phyloP scores from a whole-genome alignment of 2,888 invertebrate genomes.

The Ptilodon capucinus region DNA sequence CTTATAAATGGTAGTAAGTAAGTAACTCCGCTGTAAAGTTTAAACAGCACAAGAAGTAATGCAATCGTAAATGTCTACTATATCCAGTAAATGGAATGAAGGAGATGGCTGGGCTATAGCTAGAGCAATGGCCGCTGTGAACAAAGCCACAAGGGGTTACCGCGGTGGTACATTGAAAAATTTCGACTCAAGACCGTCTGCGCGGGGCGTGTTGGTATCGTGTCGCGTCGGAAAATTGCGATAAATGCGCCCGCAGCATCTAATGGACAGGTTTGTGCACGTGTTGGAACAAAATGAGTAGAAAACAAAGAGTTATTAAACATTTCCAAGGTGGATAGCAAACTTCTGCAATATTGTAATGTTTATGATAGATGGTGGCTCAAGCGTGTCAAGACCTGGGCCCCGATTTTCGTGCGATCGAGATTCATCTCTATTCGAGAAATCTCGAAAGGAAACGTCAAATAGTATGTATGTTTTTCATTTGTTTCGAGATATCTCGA shows the following conservation, averaged over 20 bases:
- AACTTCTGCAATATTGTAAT: too few species aligned
- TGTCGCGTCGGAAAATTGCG: slow-evolving; percentile 47
- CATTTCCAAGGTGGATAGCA: too few species aligned
- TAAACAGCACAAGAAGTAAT: neutral
- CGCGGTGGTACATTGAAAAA: slow-evolving; percentile 43
- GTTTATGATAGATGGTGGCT: too few species aligned
- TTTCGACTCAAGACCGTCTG: slow-evolving; percentile 24
- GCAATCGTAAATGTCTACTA: neutral
- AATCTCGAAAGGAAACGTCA: too few species aligned
- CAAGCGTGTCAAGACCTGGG: too few species aligned
- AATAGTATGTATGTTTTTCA: too few species aligned
- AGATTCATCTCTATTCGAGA: too few species aligned
- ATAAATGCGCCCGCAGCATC: slow-evolving; percentile 47
- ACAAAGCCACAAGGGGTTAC: slow-evolving; percentile 43
- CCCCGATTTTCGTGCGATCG: too few species aligned
- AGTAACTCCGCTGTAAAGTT: neutral
- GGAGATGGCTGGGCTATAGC: slow-evolving; percentile 25
- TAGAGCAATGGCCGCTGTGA: slow-evolving; percentile 15
- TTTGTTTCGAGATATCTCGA: too few species aligned
- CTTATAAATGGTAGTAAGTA: too few species aligned
- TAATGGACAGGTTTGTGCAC: slow-evolving; percentile 46
- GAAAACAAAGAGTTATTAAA: neutral
- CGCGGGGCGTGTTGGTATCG: slow-evolving; percentile 6
- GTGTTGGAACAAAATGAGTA: slow-evolving; percentile 8
- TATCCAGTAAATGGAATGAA: slow-evolving; percentile 34